Evolutionary conservation across 2,888 invertebrate genomes (phyloP).

Genomic region (Omphaloscelis lunosa): DNA sequence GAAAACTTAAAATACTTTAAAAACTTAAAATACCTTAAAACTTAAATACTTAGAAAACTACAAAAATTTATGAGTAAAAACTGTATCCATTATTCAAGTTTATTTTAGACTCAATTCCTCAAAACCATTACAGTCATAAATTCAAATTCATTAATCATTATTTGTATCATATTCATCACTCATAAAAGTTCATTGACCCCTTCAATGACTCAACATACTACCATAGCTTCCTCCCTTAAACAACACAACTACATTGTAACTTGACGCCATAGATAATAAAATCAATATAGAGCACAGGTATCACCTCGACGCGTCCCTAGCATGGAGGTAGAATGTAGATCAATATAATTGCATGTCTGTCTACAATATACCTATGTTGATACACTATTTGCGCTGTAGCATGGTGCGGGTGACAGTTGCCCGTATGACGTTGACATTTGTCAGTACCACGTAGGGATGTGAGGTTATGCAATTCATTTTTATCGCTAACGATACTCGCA

Average conservation of each 20-base stretch:
- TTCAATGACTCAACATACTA: conserved; percentile 30
- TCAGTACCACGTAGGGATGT: no score
- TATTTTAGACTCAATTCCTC: neutral
- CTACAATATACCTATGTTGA: conserved; percentile 2
- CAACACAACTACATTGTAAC: conserved; percentile 17
- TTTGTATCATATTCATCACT: conserved; percentile 7
- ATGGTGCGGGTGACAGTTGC: no score
- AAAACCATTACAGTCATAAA: conserved; percentile 24
- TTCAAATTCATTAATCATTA: conserved; percentile 2
- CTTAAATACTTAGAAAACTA: no score
- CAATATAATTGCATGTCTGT: conserved; percentile 49
- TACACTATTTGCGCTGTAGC: no score
- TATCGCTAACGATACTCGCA: no score
- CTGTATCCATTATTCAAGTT: neutral
- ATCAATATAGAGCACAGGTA: conserved; percentile 47
- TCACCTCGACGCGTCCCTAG: conserved; percentile 39
- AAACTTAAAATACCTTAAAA: no score
- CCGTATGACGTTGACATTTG: no score
- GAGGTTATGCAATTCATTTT: no score
- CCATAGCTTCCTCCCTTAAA: conserved; percentile 18
- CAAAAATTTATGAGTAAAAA: neutral
- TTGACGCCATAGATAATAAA: conserved; percentile 43
- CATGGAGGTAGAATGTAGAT: conserved; percentile 26
- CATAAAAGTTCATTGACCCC: conserved; percentile 21
- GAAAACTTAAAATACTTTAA: no score